Conservation (phyloP, 1,140 invertebrate genomes). For the Hyles euphorbiae region DNA sequence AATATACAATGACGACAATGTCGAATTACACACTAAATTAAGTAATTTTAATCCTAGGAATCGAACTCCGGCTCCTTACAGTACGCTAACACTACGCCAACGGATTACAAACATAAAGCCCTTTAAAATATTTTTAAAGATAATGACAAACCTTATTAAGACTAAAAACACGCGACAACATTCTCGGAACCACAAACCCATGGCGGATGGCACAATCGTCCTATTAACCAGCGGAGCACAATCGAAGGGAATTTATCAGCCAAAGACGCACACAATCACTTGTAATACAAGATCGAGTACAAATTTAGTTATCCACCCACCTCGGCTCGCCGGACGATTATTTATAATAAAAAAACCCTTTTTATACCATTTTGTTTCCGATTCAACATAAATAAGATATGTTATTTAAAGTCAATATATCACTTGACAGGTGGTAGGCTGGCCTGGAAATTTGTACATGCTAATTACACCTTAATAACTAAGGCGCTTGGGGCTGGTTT, state of each 20-base stretch:
- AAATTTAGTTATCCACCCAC: constrained; percentile 71
- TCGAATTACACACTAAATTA: too few relatives aligned
- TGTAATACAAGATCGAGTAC: constrained; percentile 60
- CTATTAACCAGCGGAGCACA: constrained; percentile 29
- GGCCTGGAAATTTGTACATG: constrained; percentile 13
- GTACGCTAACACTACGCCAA: too few relatives aligned
- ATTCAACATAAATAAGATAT: constrained; percentile 75
- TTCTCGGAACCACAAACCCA: too few relatives aligned
- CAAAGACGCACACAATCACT: constrained; percentile 42
- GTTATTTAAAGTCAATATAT: constrained; percentile 74
- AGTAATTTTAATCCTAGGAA: too few relatives aligned
- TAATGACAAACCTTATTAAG: too few relatives aligned
- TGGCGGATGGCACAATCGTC: too few relatives aligned
- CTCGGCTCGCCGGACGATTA: constrained; percentile 47
- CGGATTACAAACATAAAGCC: too few relatives aligned
- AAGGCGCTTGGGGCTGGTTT: constrained; percentile 27
- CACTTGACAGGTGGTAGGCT: constrained; percentile 73
- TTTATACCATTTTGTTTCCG: constrained; percentile 69
- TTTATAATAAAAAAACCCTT: constrained; percentile 63
- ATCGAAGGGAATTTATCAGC: constrained; percentile 59
- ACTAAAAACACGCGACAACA: too few relatives aligned
- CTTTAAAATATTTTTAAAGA: too few relatives aligned
- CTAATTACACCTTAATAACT: constrained; percentile 32
- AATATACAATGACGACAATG: too few relatives aligned
- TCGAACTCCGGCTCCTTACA: too few relatives aligned